Percentiles rank a stretch among this genome's conserved stretches.
Evolutionary conservation across 2,113 vertebrate species (phyloP).

Genomic region (Poecile atricapillus): DNA sequence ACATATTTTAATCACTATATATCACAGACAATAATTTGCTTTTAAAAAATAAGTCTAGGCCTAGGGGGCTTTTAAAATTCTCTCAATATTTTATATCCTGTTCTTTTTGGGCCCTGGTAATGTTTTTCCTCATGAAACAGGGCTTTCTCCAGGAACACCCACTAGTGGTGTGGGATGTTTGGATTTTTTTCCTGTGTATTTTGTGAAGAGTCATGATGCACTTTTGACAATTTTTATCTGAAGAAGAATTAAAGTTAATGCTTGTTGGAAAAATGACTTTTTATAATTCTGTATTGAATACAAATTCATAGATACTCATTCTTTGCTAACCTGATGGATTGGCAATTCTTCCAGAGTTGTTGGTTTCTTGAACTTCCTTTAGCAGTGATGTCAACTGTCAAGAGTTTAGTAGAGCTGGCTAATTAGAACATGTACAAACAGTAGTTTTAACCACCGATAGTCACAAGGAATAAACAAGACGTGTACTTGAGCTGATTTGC

Average conservation of each 20-base stretch:
- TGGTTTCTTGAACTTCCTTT: neutral
- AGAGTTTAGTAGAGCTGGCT: neutral
- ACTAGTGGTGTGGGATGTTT: neutral
- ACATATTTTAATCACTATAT: neutral
- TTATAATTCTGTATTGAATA: neutral
- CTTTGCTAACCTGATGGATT: neutral
- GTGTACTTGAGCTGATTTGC: neutral
- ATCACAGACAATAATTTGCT: neutral
- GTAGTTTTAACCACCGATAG: neutral
- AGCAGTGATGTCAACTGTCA: neutral
- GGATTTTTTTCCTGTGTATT: neutral
- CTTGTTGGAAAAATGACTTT: neutral
- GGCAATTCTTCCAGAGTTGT: neutral
- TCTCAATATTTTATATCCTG: neutral
- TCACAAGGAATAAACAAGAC: neutral
- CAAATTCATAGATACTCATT: neutral
- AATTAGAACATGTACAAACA: neutral
- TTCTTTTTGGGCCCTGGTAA: neutral
- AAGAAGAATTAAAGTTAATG: neutral
- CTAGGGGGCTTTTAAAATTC: neutral
- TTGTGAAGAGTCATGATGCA: neutral
- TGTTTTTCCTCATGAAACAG: fast-evolving
- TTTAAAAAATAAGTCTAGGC: neutral
- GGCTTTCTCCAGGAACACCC: neutral
- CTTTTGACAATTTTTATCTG: neutral